phyloP scores from a whole-genome alignment of 35 echinoderm and acorn worm genomes.

The Amphiura filiformis region DNA sequence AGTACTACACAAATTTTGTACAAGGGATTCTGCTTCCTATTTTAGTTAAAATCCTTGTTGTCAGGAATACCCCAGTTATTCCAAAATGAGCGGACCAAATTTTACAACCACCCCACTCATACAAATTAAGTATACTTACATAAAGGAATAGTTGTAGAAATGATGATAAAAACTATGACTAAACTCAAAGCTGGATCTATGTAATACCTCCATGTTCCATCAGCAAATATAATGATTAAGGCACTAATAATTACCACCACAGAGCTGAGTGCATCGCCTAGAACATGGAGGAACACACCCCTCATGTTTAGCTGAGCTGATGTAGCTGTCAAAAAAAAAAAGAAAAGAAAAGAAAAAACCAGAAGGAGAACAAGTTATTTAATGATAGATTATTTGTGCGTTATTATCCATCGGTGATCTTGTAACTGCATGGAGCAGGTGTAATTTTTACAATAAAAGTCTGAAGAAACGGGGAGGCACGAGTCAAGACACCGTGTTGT shows the following conservation, averaged over 20 bases:
- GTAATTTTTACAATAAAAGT: too few species aligned
- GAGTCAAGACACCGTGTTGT: too few species aligned
- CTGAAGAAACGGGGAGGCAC: too few species aligned
- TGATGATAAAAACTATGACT: conserved; percentile 82
- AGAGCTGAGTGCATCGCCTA: conserved; percentile 92
- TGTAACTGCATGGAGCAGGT: too few species aligned
- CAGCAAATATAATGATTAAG: conserved; percentile 61
- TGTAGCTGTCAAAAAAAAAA: conserved; percentile 27
- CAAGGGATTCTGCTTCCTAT: too few species aligned
- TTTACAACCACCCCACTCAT: background rate
- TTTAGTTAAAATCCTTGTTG: too few species aligned
- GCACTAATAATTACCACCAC: conserved; percentile 96
- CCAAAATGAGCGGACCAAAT: background rate
- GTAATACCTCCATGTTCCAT: conserved; percentile 55
- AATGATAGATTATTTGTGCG: background rate
- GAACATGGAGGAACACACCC: conserved; percentile 92
- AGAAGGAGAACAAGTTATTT: background rate
- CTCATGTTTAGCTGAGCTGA: conserved; percentile 92
- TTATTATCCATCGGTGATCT: too few species aligned
- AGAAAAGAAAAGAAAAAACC: background rate
- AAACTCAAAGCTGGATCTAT: conserved; percentile 96
- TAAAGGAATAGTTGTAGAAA: conserved; percentile 73
- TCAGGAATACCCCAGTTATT: background rate
- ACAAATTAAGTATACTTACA: too few species aligned
- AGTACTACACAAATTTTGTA: too few species aligned